Percentiles rank a stretch among this genome's conserved stretches.
phyloP scores from a whole-genome alignment of 2,888 invertebrate species.

The Scaptomyza cyrtandrae region DNA sequence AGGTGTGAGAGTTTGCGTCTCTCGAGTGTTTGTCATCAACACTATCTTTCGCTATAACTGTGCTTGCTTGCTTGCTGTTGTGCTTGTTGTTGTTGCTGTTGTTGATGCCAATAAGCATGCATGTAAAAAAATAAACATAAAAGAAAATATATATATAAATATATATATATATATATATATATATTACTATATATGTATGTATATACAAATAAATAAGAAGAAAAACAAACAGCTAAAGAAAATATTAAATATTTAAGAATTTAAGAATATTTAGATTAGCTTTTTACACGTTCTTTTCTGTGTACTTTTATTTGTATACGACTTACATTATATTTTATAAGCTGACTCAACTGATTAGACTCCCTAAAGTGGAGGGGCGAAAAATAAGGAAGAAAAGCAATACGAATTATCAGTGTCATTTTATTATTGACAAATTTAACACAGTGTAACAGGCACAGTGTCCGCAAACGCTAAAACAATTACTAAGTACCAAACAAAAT shows the following conservation, averaged over 20 bases:
- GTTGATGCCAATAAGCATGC: slow-evolving; percentile 19
- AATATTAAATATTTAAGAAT: not conserved
- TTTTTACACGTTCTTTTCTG: not conserved
- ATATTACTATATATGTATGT: not conserved
- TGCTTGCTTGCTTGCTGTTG: slow-evolving; percentile 8
- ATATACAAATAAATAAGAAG: not conserved
- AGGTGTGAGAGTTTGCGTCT: slow-evolving; percentile 18
- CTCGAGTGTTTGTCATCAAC: slow-evolving; percentile 55
- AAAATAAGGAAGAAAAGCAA: slow-evolving; percentile 15
- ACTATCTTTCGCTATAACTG: slow-evolving; percentile 42
- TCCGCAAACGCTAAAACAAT: not conserved
- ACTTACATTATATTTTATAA: slow-evolving; percentile 6
- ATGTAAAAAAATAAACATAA: not conserved
- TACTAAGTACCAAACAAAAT: not conserved
- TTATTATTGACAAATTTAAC: slow-evolving; percentile 39
- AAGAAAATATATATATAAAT: not conserved
- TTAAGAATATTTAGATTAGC: not conserved
- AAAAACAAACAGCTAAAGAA: not conserved
- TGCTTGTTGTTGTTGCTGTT: slow-evolving; percentile 15
- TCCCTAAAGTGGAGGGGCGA: slow-evolving; percentile 26
- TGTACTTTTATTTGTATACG: not conserved
- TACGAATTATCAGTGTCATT: slow-evolving; percentile 55
- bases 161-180: not conserved
- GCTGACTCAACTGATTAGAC: slow-evolving; percentile 31
- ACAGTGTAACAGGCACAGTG: slow-evolving; percentile 24